Evolutionary conservation across 2,888 invertebrate species (phyloP).

Genomic region (Glaucopsyche alexis): DNA sequence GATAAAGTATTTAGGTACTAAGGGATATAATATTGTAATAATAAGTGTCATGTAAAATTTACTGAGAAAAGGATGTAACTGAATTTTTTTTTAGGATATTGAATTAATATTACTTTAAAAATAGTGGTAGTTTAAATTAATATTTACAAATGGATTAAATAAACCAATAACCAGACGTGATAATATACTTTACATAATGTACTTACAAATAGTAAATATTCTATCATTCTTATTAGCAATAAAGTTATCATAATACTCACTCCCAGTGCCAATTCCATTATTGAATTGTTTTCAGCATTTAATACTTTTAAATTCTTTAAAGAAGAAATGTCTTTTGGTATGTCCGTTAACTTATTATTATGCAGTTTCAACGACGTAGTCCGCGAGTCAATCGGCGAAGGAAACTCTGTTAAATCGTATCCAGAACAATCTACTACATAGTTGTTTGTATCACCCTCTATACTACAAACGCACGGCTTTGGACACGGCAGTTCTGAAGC

Average conservation of each 20-base stretch:
- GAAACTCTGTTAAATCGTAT: conserved; percentile 70
- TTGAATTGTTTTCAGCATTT: conserved; percentile 61
- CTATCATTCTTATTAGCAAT: background rate
- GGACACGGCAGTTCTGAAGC: conserved; percentile 50
- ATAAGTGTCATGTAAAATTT: background rate
- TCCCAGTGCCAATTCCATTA: conserved; percentile 60
- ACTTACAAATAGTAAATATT: too few species aligned
- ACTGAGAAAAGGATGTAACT: background rate
- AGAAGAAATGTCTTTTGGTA: conserved; percentile 60
- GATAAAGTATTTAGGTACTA: background rate
- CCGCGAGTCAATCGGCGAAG: conserved; percentile 58
- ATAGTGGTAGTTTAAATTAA: too few species aligned
- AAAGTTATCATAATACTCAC: conserved; percentile 51
- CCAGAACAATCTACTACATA: conserved; percentile 73
- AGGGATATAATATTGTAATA: background rate
- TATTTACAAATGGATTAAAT: too few species aligned
- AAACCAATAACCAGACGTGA: too few species aligned
- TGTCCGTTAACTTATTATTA: conserved; percentile 65
- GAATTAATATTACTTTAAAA: too few species aligned
- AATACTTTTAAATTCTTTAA: conserved; percentile 61
- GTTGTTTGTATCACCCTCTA: conserved; percentile 55
- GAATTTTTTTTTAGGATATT: background rate
- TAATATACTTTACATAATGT: too few species aligned
- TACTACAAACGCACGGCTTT: conserved; percentile 59
- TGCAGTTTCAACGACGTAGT: conserved; percentile 64